A percentile compares a stretch with the other conserved stretches of the same genome.
These are phyloP conservation scores for Muraenolepis orangiensis DNA, from an alignment of 2,797 vertebrate genomes.

Conservation along the genomic window DNA sequence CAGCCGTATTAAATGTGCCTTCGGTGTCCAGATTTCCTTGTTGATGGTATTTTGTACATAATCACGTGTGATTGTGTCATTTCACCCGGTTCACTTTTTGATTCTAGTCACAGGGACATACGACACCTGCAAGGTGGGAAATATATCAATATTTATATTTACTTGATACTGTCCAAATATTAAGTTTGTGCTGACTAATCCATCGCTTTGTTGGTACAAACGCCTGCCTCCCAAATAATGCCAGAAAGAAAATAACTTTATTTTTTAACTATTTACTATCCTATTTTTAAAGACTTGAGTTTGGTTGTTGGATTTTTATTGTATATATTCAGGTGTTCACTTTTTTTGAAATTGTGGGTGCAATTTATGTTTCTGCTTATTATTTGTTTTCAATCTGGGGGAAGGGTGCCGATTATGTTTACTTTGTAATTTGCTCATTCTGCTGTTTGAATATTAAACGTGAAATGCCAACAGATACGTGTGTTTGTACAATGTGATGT, in stretches of 20 bases:
- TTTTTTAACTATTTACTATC: slow-evolving; percentile 17
- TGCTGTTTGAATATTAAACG: slow-evolving; percentile 47
- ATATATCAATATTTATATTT: neutral
- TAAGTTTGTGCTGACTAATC: neutral
- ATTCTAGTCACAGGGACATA: neutral
- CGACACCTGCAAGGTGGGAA: neutral
- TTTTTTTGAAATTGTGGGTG: slow-evolving; percentile 43
- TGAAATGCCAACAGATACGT: slow-evolving; percentile 25
- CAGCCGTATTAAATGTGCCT: neutral
- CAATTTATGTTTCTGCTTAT: slow-evolving; percentile 35
- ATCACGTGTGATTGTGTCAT: slow-evolving; percentile 1
- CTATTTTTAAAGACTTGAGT: slow-evolving; percentile 12
- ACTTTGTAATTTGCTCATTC: slow-evolving; percentile 41
- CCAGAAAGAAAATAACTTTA: slow-evolving; percentile 23
- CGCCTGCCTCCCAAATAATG: slow-evolving; percentile 10
- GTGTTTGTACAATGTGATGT: slow-evolving; percentile 29
- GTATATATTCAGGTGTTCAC: slow-evolving; percentile 20
- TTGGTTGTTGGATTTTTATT: slow-evolving; percentile 36
- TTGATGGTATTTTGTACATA: slow-evolving; percentile 1
- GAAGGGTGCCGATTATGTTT: slow-evolving; percentile 58
- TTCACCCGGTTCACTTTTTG: neutral
- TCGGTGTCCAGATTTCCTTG: neutral
- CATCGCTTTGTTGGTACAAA: slow-evolving; percentile 18
- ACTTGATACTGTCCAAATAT: neutral
- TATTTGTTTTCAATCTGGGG: slow-evolving; percentile 66